Conservation (phyloP, 2,113 vertebrate genomes). For the Trichechus manatus region DNA sequence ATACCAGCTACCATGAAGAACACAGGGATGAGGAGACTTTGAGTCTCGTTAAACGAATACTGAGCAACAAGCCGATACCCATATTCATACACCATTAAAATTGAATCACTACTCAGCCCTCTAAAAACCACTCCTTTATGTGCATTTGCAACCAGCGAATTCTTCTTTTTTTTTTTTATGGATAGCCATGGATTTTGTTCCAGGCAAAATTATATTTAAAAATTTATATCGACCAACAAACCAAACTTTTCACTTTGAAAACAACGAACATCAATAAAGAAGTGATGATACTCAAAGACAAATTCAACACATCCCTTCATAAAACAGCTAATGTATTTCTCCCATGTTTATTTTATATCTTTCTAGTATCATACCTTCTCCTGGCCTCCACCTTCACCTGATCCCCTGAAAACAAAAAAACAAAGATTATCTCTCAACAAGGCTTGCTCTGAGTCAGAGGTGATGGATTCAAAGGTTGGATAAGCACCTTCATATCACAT, state of each 20-base stretch:
- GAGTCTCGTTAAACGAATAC: background rate
- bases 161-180: background rate
- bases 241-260: background rate
- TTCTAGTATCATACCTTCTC: background rate
- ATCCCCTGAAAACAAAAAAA: background rate
- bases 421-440: fast-evolving
- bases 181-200: background rate
- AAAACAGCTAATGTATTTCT: fast-evolving
- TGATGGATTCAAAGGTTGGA: fast-evolving
- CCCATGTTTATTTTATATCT: background rate
- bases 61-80: background rate
- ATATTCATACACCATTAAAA: fast-evolving
- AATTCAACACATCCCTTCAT: background rate
- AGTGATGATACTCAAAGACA: background rate
- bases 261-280: background rate
- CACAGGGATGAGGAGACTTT: fast-evolving
- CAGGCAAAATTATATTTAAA: constrained; percentile 60
- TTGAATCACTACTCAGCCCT: fast-evolving
- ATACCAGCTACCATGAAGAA: background rate
- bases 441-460: background rate
- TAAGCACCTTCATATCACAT: fast-evolving
- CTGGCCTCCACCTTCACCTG: fast-evolving
- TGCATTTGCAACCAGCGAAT: background rate
- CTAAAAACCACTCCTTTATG: fast-evolving
- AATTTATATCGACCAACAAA: constrained; percentile 26